These are phyloP conservation scores for Tenebrio molitor DNA, from an alignment of 1,140 invertebrate genomes.

Conservation along the genomic window DNA sequence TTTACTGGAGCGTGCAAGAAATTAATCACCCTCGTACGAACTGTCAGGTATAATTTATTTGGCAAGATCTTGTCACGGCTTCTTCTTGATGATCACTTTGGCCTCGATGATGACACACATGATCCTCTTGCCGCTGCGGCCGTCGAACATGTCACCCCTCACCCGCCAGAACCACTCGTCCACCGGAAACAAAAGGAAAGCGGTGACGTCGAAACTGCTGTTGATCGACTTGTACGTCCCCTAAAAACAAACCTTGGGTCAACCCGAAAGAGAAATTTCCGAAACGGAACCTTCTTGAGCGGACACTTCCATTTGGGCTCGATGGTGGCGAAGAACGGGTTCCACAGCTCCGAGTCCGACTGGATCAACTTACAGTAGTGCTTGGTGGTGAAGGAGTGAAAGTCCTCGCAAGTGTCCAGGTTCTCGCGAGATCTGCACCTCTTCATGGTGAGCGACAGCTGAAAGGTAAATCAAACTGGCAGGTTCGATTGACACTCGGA, in stretches of 20 bases:
- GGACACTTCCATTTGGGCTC: constrained; percentile 41
- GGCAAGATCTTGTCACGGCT: background rate
- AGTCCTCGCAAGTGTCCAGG: constrained; percentile 49
- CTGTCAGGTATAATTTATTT: background rate
- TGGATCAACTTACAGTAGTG: constrained; percentile 41
- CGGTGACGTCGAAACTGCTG: constrained; percentile 29
- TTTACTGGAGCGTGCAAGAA: background rate
- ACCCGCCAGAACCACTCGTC: constrained; percentile 39
- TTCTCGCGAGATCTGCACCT: constrained; percentile 42
- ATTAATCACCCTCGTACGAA: background rate
- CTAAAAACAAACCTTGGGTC: constrained; percentile 2
- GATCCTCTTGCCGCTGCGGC: constrained; percentile 21
- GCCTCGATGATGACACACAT: constrained; percentile 36
- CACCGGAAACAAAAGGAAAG: constrained; percentile 31
- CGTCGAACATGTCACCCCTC: constrained; percentile 39
- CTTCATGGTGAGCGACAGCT: constrained; percentile 32
- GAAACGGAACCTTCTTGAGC: constrained; percentile 35
- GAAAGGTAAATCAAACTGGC: constrained; percentile 1
- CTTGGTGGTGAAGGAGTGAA: constrained; percentile 39
- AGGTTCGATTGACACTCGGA: too few species aligned
- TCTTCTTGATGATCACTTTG: constrained; percentile 36
- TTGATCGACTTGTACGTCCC: constrained; percentile 37
- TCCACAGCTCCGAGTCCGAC: constrained; percentile 30
- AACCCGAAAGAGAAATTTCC: too few species aligned
- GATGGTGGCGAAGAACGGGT: constrained; percentile 32